Evolutionary conservation across 2,113 vertebrate genomes (phyloP), one percentile per base, ranked within the genome.

Genomic region (Ivindomyrus marchei): DNA sequence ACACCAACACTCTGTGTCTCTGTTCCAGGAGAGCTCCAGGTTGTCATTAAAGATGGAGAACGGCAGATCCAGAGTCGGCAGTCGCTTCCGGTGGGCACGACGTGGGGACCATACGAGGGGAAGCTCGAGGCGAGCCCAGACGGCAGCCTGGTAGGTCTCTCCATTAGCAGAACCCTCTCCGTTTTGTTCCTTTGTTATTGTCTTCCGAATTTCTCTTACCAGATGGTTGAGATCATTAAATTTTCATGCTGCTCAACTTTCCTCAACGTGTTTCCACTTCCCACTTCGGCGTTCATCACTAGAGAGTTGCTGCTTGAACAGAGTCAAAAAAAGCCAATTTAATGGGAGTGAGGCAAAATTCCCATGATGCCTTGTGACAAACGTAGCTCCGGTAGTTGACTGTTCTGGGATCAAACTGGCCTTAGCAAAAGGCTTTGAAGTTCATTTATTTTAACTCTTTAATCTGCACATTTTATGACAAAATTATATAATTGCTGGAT

Each of bases 81-180:
- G 93, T 96, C 96, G 53, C 96, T 98, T 95, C 95, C 97, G 0
- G 95, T 97, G 90, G 97, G 97, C 92, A 97, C 96, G 77, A 97
- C 97, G 4, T 98, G 97, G 97, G 97, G 97, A 2, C 97, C 97
- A 1, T 97, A 97, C 45, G 92, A 95, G 88, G 97, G 97, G 92
- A 97, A 97, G 94, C 97, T 98, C 93, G 97, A 97, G 93, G 92
- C 95, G 92, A 95, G 95, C 93, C 95, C 96, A 84, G 92, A 92
- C 89, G 93, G 89, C 92, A 95, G 96, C 87, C 90, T 95, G 96
- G 97, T 97, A 97, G 86, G 97, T 96, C 53, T 52, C 19, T 21
- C 83, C 74, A 45, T 58, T 90, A 42, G 36, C 50, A 27, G 15
- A 56, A 45, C 84, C 8, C 31, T 77, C 85, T 45, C 31, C 47